phyloP scores from a whole-genome alignment of 2,888 invertebrate species.

The Rhagonycha fulva region DNA sequence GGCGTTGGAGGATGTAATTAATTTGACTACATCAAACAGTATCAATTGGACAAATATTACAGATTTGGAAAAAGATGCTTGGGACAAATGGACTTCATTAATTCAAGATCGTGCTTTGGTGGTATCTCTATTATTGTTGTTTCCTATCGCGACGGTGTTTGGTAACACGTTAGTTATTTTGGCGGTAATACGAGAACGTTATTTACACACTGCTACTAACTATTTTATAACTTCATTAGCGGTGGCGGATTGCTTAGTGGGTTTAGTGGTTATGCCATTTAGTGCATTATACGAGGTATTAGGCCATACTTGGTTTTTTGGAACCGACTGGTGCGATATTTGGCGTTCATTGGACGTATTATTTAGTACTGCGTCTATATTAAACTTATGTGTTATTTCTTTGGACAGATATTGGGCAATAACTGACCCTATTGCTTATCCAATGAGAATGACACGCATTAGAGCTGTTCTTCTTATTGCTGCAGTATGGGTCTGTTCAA shows the following conservation, averaged over 20 bases:
- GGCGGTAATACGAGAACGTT: conserved; percentile 90
- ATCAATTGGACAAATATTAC: conserved; percentile 45
- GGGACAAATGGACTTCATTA: conserved; percentile 58
- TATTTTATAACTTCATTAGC: conserved; percentile 97
- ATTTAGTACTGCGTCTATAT: conserved; percentile 95
- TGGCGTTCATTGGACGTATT: conserved; percentile 97
- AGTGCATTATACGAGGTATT: conserved; percentile 88
- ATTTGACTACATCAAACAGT: conserved; percentile 29
- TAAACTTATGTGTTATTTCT: conserved; percentile 96
- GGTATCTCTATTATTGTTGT: conserved; percentile 80
- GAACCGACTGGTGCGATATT: conserved; percentile 94
- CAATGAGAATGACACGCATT: conserved; percentile 89
- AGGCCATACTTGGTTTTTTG: conserved; percentile 92
- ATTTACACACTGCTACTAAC: conserved; percentile 95
- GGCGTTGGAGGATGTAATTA: conserved; percentile 25
- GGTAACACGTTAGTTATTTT: conserved; percentile 94
- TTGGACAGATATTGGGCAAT: conserved; percentile 98
- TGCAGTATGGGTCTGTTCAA: conserved; percentile 95
- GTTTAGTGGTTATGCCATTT: conserved; percentile 97
- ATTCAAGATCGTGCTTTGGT: conserved; percentile 74
- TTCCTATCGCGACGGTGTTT: conserved; percentile 91
- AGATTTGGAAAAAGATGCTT: conserved; percentile 49
- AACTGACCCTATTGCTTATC: conserved; percentile 97
- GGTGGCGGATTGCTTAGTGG: conserved; percentile 94
- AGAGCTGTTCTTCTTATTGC: conserved; percentile 87